Conservation (phyloP, 2,113 vertebrate species). For the Macquaria australasica region DNA sequence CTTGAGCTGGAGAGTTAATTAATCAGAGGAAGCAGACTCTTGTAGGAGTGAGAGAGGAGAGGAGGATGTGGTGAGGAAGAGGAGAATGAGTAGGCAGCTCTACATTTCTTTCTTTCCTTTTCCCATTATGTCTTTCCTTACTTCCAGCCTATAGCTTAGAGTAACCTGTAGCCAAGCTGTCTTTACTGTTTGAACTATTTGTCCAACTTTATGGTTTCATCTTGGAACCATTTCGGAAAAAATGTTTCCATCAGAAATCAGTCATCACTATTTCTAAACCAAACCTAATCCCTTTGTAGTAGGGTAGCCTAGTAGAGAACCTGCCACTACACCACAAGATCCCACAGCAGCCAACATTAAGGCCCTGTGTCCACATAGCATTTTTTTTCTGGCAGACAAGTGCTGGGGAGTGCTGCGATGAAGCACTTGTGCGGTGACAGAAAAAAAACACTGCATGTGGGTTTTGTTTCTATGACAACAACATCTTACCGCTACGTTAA, state of each 20-base stretch:
- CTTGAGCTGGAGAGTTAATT: conserved; percentile 60
- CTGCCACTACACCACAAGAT: neutral
- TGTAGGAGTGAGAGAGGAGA: conserved; percentile 11
- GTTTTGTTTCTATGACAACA: no score
- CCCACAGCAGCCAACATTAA: neutral
- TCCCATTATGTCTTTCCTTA: neutral
- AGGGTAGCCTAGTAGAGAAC: neutral
- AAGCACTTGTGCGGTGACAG: no score
- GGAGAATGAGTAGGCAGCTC: neutral
- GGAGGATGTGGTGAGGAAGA: conserved; percentile 17
- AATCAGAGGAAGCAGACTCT: conserved; percentile 55
- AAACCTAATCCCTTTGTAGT: neutral
- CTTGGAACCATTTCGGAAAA: neutral
- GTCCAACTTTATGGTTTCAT: neutral
- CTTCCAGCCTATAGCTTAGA: no score
- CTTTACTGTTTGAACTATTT: no score
- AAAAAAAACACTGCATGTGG: no score
- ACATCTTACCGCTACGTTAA: no score
- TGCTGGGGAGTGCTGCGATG: no score
- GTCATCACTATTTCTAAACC: neutral
- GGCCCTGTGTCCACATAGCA: no score
- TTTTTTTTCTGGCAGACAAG: no score
- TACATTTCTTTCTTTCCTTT: neutral
- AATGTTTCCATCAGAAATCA: no score
- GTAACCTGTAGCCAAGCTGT: neutral